Conservation (phyloP, 2,113 vertebrate species). For the Salvelinus namaycush region DNA sequence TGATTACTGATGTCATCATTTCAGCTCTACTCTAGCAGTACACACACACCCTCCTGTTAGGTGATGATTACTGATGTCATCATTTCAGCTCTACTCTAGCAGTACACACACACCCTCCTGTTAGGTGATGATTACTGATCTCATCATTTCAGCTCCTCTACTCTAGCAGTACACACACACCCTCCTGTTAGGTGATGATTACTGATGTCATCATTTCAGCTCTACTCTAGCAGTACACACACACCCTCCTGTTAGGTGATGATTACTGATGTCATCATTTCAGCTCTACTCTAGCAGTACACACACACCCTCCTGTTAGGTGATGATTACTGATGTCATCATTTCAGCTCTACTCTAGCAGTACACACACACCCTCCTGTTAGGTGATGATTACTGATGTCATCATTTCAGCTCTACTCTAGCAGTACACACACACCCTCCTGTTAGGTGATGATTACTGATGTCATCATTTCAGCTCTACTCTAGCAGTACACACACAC, state of each 20-base stretch:
- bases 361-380: background rate
- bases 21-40: slow-evolving; percentile 38
- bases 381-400: no score
- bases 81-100: slow-evolving; percentile 35
- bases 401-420: slow-evolving; percentile 49
- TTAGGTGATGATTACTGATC: no score
- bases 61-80: no score
- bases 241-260: no score
- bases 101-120: background rate
- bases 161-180: slow-evolving; percentile 21
- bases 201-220: background rate
- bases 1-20: slow-evolving; percentile 45
- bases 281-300: slow-evolving; percentile 36
- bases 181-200: background rate
- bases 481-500: slow-evolving; percentile 23
- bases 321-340: no score
- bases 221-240: slow-evolving; percentile 33
- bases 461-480: slow-evolving; percentile 13
- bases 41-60: background rate
- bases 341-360: slow-evolving; percentile 35
- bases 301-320: background rate
- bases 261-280: slow-evolving; percentile 45
- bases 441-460: no score
- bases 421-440: background rate
- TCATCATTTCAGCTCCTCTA: slow-evolving; percentile 45